Conservation (phyloP, 2,113 vertebrate species). For the Catharus bicknelli region DNA sequence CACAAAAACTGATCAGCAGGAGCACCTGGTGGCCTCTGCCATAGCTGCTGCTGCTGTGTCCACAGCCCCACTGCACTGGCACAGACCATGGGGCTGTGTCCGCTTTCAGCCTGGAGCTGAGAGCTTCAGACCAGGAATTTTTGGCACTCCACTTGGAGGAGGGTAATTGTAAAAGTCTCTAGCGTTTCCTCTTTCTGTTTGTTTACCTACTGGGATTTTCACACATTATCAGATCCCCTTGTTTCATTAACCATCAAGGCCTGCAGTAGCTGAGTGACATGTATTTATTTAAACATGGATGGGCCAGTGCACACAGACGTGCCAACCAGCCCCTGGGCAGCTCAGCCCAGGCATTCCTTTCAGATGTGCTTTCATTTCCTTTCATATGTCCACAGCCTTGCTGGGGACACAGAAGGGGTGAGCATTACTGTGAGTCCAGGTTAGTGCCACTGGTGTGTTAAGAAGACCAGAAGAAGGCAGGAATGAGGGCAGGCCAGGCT, state of each 20-base stretch:
- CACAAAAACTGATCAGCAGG: not conserved
- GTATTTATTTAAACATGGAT: constrained; percentile 3
- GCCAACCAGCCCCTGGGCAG: not conserved
- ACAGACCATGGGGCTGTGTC: accelerated
- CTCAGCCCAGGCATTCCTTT: not conserved
- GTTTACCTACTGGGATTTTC: constrained; percentile 55
- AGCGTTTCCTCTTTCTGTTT: constrained; percentile 35
- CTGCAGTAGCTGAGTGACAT: constrained; percentile 25
- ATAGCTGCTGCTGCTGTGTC: not conserved
- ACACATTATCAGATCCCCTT: constrained; percentile 48
- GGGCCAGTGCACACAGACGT: constrained; percentile 14
- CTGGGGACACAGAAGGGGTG: not conserved
- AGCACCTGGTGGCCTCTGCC: not conserved
- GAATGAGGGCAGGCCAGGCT: not conserved
- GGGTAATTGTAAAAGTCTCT: constrained; percentile 20
- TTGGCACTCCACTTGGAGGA: not conserved
- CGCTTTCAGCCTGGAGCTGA: accelerated
- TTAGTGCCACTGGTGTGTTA: not conserved
- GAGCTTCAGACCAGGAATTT: not conserved
- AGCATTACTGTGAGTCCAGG: not conserved
- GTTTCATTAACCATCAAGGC: constrained; percentile 43
- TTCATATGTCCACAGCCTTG: not conserved
- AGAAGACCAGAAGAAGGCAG: not conserved
- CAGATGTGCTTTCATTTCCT: not conserved
- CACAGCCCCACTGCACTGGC: not conserved